phyloP scores from a whole-genome alignment of 1,140 invertebrate species.

The Ostrea edulis region DNA sequence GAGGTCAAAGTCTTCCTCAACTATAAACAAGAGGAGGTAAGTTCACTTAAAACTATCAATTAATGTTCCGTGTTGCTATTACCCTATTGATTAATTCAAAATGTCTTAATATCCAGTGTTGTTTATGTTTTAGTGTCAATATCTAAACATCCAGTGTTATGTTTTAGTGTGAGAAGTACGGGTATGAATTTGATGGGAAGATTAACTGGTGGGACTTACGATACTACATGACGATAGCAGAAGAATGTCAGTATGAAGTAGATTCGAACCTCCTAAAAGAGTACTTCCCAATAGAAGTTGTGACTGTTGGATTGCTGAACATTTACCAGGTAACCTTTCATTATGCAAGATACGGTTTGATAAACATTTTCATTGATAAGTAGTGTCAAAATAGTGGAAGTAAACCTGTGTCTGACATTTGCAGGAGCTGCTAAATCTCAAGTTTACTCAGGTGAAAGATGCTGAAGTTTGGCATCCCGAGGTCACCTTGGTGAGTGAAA shows the following conservation, averaged over 20 bases:
- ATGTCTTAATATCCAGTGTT: too few species aligned
- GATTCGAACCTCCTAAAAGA: slow-evolving; percentile 81
- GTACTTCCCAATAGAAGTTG: slow-evolving; percentile 82
- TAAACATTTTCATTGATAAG: background rate
- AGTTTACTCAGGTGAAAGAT: slow-evolving; percentile 78
- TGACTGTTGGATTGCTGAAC: slow-evolving; percentile 81
- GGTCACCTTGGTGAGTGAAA: slow-evolving; percentile 54
- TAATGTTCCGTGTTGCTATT: too few species aligned
- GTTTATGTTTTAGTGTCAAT: too few species aligned
- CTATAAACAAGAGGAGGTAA: slow-evolving; percentile 81
- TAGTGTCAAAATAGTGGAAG: background rate
- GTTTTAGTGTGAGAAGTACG: slow-evolving; percentile 79
- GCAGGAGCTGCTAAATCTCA: slow-evolving; percentile 80
- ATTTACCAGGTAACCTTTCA: slow-evolving; percentile 80
- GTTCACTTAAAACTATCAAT: background rate
- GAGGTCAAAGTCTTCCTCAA: slow-evolving; percentile 80
- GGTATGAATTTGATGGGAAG: slow-evolving; percentile 79
- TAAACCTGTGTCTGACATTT: slow-evolving; percentile 49
- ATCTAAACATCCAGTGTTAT: too few species aligned
- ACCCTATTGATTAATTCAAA: too few species aligned
- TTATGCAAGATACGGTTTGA: too few species aligned
- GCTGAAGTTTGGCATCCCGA: slow-evolving; percentile 81
- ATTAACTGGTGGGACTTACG: slow-evolving; percentile 81
- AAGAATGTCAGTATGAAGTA: slow-evolving; percentile 81
- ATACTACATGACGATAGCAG: slow-evolving; percentile 81